These are phyloP conservation scores for Chloroceryle aenea DNA, from an alignment of 2,113 vertebrate genomes.

Conservation along the genomic window DNA sequence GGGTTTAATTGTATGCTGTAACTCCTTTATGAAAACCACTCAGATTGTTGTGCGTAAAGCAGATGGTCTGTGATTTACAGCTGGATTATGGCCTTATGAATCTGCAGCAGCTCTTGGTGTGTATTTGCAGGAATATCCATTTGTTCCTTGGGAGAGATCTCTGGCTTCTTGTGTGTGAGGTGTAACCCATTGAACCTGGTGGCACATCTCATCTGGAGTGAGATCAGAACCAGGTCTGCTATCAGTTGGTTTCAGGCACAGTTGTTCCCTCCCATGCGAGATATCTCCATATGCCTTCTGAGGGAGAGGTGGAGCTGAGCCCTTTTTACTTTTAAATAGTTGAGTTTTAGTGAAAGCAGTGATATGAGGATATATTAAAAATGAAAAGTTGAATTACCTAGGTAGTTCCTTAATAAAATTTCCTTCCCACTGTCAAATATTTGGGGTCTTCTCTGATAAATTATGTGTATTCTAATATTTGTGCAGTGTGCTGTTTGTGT, in stretches of 20 bases:
- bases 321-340: background rate
- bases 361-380: background rate
- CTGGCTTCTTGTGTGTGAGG: accelerated
- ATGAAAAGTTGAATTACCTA: background rate
- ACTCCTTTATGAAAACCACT: background rate
- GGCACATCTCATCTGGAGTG: background rate
- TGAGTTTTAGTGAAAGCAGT: background rate
- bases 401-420: background rate
- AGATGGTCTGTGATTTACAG: background rate
- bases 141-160: background rate
- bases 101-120: background rate
- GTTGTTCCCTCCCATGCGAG: background rate
- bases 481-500: background rate
- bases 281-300: background rate
- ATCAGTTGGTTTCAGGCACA: background rate
- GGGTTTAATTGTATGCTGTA: background rate
- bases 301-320: background rate
- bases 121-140: background rate
- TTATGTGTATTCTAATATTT: background rate
- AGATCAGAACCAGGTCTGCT: background rate
- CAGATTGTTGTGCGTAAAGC: background rate
- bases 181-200: background rate
- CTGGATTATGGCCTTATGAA: background rate
- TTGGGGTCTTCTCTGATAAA: background rate
- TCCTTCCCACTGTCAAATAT: background rate